A percentile compares a stretch with the other conserved stretches of the same genome.
phyloP scores from a whole-genome alignment of 2,113 vertebrate species.

The Hyaena hyaena region DNA sequence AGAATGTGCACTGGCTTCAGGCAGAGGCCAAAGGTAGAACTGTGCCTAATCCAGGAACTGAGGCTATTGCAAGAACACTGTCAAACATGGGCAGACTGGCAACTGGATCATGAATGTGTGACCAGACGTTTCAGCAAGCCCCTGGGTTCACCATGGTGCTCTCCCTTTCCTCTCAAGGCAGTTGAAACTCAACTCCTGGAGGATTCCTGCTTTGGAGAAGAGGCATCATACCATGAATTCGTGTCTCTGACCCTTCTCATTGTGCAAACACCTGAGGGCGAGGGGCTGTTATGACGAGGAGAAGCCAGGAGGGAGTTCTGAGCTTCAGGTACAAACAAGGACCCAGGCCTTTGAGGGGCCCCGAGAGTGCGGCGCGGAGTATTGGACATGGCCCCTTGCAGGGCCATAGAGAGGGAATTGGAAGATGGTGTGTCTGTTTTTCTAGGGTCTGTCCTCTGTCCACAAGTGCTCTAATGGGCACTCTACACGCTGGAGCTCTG shows the following conservation, averaged over 20 bases:
- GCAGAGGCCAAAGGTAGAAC: not conserved
- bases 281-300: not conserved
- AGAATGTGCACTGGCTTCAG: not conserved
- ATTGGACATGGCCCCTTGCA: rapidly evolving
- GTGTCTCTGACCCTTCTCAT: not conserved
- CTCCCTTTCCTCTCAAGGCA: not conserved
- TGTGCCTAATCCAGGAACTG: not conserved
- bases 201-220: not conserved
- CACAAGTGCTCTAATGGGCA: not conserved
- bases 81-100: not conserved
- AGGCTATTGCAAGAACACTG: too few species aligned
- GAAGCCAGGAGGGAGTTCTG: not conserved
- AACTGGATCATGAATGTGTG: not conserved
- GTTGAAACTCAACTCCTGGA: not conserved
- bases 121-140: not conserved
- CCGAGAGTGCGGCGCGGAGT: rapidly evolving
- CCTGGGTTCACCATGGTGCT: not conserved
- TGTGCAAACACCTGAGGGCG: not conserved
- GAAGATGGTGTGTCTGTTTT: not conserved
- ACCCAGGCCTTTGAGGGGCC: too few species aligned
- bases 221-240: not conserved
- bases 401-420: too few species aligned
- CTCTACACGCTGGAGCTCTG: not conserved
- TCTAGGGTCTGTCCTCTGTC: not conserved
- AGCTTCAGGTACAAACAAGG: not conserved